Evolutionary conservation across 2,797 vertebrate genomes (phyloP), one percentile per base, ranked within the genome.

Genomic region (Borostomias antarcticus): DNA sequence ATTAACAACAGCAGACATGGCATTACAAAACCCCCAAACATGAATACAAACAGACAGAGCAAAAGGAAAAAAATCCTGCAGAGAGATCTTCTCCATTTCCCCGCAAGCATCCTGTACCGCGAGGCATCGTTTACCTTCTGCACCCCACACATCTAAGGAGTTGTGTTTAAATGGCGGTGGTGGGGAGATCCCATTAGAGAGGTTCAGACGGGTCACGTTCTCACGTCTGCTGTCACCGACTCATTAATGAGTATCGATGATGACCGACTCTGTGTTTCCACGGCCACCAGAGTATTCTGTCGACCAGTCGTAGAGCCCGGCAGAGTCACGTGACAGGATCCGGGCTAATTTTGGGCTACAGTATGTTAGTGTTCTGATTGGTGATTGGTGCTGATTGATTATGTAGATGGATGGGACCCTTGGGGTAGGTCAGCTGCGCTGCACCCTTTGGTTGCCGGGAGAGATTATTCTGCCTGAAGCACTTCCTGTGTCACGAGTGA

Each of bases 341-440:
- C 40, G 4, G 7, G 21, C 8, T 5, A 29, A 9, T 30, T 10
- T 47, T 61, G 4, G 40, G 33, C 10, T 56, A n/a, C n/a, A n/a
- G 29, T 4, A n/a, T 32, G 28, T 45, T 4, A 21, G 2, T 25
- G n/a, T 23, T 33, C 28, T 30, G 64, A 30, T 29, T 28, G 15
- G 30, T 26, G 30, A 37, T n/a, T 13, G 56, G 30, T 51, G 29
- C 21, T 28, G 15, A 58, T 40, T 5, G 58, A 61, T 65, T 13
- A 32, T 53, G 37, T 60, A 28, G 33, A 61, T 53, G 17, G 57
- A 45, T 15, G n/a, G 7, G 29, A 28, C 59, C 64, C 59, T 40
- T 15, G 2, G 62, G 67, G 72, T 58, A 70, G 60, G 65, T 47
- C 43, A 74, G 10, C 30, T 33, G 2, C 2, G 19, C 60, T 48